Conservation (phyloP, 35 echinoderm and acorn worm species). For the Eucidaris tribuloides region DNA sequence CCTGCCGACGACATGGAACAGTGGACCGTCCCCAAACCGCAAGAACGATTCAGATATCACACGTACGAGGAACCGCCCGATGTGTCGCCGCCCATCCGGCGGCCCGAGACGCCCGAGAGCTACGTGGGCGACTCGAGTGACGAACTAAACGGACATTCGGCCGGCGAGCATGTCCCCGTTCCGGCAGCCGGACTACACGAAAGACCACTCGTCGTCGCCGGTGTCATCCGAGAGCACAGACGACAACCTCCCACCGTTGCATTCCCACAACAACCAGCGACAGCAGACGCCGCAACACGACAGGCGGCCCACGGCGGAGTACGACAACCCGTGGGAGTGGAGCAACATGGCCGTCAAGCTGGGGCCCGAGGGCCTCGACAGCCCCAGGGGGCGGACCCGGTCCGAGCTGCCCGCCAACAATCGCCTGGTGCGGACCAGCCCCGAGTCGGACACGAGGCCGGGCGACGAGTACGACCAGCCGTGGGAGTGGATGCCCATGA, state of each 20-base stretch:
- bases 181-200: neutral
- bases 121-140: constrained; percentile 19
- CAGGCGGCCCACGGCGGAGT: constrained; percentile 67
- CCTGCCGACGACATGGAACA: neutral
- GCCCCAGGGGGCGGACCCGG: constrained; percentile 58
- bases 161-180: constrained; percentile 6
- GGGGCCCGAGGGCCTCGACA: constrained; percentile 5
- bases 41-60: constrained; percentile 16
- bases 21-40: neutral
- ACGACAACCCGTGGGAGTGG: constrained; percentile 99
- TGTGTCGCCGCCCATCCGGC: neutral
- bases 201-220: constrained; percentile 16
- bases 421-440: constrained; percentile 32
- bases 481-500: constrained; percentile 93
- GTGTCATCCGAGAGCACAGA: constrained; percentile 58
- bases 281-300: constrained; percentile 88
- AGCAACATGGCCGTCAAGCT: constrained; percentile 39
- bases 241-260: constrained; percentile 12
- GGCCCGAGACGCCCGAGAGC: constrained; percentile 8
- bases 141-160: constrained; percentile 11
- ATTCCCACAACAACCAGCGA: constrained; percentile 15
- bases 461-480: constrained; percentile 94
- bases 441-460: constrained; percentile 79
- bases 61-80: constrained; percentile 48
- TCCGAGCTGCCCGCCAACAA: constrained; percentile 46